Evolutionary conservation across 2,888 invertebrate species (phyloP), one percentile per base, ranked within the genome.

Genomic region (Watsonalla cultraria): DNA sequence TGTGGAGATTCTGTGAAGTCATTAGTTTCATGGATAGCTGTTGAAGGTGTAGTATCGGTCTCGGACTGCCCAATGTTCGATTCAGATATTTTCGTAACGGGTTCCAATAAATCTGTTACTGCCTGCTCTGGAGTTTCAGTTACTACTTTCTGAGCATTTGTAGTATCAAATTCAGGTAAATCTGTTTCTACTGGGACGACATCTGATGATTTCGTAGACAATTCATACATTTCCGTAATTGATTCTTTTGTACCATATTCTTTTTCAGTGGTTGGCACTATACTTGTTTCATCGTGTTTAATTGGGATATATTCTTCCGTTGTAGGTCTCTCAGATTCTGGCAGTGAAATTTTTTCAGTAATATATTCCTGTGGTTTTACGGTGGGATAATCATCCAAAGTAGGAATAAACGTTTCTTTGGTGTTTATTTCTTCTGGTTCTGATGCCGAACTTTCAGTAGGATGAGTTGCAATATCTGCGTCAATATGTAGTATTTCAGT

Each of bases 81-180:
- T 37, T 11, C 42, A 8, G 42, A 11, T 11, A 42, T 42, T 42
- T 42, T 11, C 11, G 42, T 42, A 4, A 42, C 49, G 14, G 15
- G 35, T 15, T 14, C 15, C 7, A 13, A 9, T 11, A 9, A 5
- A 33, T 5, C 5, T 46, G 51, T 37, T 7, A 45, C 49, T 33
- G 14, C 9, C 34, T 57, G 58, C 13, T 53, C 49, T 9, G 55
- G 14, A 24, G 45, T 47, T 47, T 57, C 49, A 42, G 57, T 57
- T 50, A 51, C 51, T 58, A 53, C 51, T 9, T 56, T 47, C 0
- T 54, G 52, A 35, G 48, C 47, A 39, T 47, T 51, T n/a, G 47
- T 45, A 9, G 47, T 24, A 7, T 52, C 52, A 49, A 13, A 13
- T 48, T 35, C 13, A 13, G 49, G 37, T 7, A 49, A 37, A 37